Evolutionary conservation across 2,797 vertebrate species (phyloP).

Genomic region (Ammospiza maritima): DNA sequence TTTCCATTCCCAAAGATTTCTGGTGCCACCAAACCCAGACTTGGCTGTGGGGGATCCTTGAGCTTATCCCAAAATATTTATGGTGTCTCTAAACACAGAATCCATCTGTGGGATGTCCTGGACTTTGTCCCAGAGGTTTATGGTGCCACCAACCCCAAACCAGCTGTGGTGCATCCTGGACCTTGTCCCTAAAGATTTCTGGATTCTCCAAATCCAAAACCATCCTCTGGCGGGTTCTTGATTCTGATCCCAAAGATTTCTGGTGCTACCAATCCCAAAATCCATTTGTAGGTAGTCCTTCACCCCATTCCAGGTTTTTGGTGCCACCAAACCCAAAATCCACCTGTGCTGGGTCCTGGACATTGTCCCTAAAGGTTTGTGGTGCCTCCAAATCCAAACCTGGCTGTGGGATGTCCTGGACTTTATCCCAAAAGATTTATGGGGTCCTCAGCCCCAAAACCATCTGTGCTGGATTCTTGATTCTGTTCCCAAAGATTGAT

Average conservation of each 20-base stretch:
- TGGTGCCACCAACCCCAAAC: too few relatives aligned
- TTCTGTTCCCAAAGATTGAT: fast-evolving
- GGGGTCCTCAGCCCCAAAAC: fast-evolving
- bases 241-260: background rate
- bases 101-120: too few relatives aligned
- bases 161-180: background rate
- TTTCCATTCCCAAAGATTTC: too few relatives aligned
- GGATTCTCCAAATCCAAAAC: background rate
- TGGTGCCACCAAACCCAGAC: too few relatives aligned
- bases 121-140: too few relatives aligned
- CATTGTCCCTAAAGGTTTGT: background rate
- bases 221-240: background rate
- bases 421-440: background rate
- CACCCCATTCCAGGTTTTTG: too few relatives aligned
- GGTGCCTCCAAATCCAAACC: background rate
- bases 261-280: background rate
- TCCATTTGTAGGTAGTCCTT: too few relatives aligned
- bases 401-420: background rate
- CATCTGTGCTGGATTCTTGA: fast-evolving
- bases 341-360: too few relatives aligned
- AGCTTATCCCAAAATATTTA: background rate
- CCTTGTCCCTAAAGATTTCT: background rate
- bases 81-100: too few relatives aligned
- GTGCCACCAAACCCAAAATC: background rate
- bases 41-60: background rate